These are phyloP conservation scores for Galeopsomyia nigrocyanea DNA, from an alignment of 2,888 invertebrate species.

Conservation along the genomic window DNA sequence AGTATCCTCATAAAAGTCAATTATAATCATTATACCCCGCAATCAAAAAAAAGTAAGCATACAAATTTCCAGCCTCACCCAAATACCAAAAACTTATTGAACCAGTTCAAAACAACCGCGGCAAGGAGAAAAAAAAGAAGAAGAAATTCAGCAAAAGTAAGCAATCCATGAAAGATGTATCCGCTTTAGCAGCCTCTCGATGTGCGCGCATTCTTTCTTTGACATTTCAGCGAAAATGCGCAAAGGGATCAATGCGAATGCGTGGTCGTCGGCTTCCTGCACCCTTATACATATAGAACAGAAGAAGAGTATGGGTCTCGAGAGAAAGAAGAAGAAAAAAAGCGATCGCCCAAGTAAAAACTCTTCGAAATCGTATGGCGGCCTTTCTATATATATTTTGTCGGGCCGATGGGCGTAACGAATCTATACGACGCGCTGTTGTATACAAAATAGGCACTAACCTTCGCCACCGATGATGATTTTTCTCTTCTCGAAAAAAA, in stretches of 20 bases:
- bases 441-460: background rate
- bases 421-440: conserved; percentile 33
- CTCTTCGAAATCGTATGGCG: background rate
- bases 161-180: conserved; percentile 5
- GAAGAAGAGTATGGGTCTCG: too few relatives aligned
- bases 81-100: too few relatives aligned
- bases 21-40: too few relatives aligned
- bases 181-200: background rate
- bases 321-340: too few relatives aligned
- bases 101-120: conserved; percentile 28
- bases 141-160: background rate
- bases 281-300: too few relatives aligned
- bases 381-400: conserved; percentile 19
- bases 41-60: conserved; percentile 30
- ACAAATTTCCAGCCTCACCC: too few relatives aligned
- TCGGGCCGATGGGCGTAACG: conserved; percentile 40
- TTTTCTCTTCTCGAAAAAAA: too few relatives aligned
- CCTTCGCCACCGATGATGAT: conserved; percentile 4
- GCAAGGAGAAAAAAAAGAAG: background rate
- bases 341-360: too few relatives aligned
- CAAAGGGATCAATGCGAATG: background rate
- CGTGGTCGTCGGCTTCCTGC: background rate
- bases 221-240: conserved; percentile 7
- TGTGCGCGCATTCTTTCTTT: conserved; percentile 1
- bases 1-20: too few relatives aligned